Evolutionary conservation across 2,797 vertebrate species (phyloP).

Genomic region (Sebastes vulpes): DNA sequence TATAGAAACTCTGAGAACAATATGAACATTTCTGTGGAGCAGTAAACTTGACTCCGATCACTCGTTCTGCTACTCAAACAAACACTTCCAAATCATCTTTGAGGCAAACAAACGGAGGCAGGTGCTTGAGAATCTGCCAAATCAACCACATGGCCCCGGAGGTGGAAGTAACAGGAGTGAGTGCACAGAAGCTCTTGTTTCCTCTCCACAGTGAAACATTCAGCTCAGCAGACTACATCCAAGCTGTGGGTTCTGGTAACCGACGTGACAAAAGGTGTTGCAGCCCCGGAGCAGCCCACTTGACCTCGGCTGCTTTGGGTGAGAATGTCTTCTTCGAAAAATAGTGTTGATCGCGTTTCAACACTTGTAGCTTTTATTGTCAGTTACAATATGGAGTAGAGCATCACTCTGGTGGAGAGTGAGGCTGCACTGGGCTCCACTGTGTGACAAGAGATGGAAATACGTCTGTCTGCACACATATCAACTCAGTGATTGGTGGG

Average conservation of each 20-base stretch:
- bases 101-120: conserved; percentile 56
- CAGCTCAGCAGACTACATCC: conserved; percentile 42
- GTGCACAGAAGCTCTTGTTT: conserved; percentile 39
- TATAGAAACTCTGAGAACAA: neutral
- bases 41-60: neutral
- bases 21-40: neutral
- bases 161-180: conserved; percentile 59
- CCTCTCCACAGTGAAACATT: conserved; percentile 21
- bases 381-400: conserved; percentile 73
- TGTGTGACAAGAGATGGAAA: conserved; percentile 30
- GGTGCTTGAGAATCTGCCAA: conserved; percentile 66
- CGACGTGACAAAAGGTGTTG: conserved; percentile 65
- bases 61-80: neutral
- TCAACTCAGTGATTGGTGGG: conserved; percentile 58
- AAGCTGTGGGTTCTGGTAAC: conserved; percentile 59
- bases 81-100: conserved; percentile 21
- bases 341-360: conserved; percentile 69
- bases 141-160: conserved; percentile 63
- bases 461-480: conserved; percentile 37
- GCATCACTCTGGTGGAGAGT: conserved; percentile 33
- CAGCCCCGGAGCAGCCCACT: conserved; percentile 59
- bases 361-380: conserved; percentile 75
- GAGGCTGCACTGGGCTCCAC: conserved; percentile 12
- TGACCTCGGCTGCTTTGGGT: conserved; percentile 67
- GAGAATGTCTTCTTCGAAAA: conserved; percentile 51